Evolutionary conservation across 1,140 invertebrate species (phyloP), one percentile per base, ranked within the genome.

Genomic region (Carcinoscorpius rotundicauda): DNA sequence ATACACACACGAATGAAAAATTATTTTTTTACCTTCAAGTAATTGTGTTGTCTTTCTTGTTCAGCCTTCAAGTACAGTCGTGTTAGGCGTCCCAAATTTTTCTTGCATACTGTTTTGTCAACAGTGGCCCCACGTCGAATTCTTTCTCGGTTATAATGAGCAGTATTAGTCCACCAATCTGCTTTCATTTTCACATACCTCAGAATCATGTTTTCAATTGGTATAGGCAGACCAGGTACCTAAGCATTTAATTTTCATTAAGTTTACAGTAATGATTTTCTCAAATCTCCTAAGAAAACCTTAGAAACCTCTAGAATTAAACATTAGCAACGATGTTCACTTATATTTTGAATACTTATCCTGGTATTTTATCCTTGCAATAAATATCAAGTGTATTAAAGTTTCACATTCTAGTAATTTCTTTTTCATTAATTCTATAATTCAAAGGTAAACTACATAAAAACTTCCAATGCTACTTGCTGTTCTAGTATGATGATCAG

Each of bases 141-240:
- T 71, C 97, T 82, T 78, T 99, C 97, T 49, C 97, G 83, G 80
- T 99, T 99, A 77, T 99, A 99, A 80, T 99, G 97, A 3, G 97
- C 97, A 1, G 97, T 99, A 77, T 99, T 99, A 0, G 97, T 99
- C 97, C 97, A 99, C 97, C 97, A 99, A 78, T 99, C 97, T 1
- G 97, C 97, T 77, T 99, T 99, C 86, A 98, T 98, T 78, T 99
- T 99, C 0, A 99, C 97, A 77, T 98, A 99, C 57, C 97, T 84
- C 29, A 99, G 82, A 71, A 99, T 99, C 97, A 99, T 99, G 78
- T 98, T 99, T 79, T 99, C 97, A 73, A 99, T 98, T 0, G 97
- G 97, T 59, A 93, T 99, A 0, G 97, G 97, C 6, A 99, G 78
- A 4, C 97, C 97, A 6, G 97, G 97, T 3, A 98, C 93, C 81